phyloP scores from a whole-genome alignment of 2,113 vertebrate species.

The Lophura nycthemera region DNA sequence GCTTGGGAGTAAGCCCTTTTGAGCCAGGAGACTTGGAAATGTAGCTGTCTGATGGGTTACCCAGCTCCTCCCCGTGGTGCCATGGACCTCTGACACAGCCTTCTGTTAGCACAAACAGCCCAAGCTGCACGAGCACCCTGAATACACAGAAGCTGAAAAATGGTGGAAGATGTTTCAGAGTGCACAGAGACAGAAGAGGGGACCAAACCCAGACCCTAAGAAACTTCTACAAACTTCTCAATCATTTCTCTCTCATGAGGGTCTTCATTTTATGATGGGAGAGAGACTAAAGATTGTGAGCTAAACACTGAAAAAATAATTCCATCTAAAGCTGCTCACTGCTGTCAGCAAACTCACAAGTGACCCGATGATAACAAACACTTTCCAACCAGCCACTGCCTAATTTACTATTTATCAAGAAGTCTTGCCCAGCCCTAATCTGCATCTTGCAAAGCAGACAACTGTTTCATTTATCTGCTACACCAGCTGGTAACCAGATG shows the following conservation, averaged over 20 bases:
- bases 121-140: not conserved
- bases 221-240: not conserved
- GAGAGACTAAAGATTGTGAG: not conserved
- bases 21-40: not conserved
- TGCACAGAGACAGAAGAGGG: not conserved
- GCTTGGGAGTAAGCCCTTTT: not conserved
- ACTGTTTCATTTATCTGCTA: not conserved
- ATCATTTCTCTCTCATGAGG: not conserved
- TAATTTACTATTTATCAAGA: not conserved
- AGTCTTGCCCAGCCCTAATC: not conserved
- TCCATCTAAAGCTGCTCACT: not conserved
- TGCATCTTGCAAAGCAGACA: not conserved
- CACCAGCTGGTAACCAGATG: not conserved
- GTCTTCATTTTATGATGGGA: not conserved
- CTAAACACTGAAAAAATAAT: not conserved
- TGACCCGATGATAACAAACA: not conserved
- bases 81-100: not conserved
- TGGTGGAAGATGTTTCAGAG: not conserved
- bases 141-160: not conserved
- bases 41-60: not conserved
- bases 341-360: not conserved
- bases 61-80: not conserved
- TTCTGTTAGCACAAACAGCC: not conserved
- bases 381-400: not conserved
- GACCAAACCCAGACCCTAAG: not conserved